Conservation (phyloP, 2,797 vertebrate species). For the Presbytis comata region DNA sequence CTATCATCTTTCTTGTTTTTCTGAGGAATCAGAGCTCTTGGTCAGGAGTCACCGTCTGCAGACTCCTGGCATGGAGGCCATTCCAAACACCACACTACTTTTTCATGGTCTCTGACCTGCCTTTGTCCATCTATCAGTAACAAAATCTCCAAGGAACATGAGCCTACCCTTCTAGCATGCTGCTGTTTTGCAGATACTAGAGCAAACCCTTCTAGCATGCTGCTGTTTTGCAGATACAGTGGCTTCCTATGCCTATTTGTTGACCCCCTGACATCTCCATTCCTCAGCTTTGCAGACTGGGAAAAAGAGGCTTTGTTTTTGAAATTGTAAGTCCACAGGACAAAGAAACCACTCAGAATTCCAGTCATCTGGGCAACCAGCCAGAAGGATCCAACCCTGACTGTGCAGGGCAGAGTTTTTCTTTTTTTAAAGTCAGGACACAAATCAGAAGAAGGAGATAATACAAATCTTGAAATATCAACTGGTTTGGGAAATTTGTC, state of each 20-base stretch:
- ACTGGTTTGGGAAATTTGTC: not conserved
- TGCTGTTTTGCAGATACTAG: not conserved
- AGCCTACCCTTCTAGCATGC: not conserved
- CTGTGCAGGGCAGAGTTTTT: not conserved
- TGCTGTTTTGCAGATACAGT: not conserved
- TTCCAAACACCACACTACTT: not conserved
- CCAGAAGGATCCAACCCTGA: slow-evolving; percentile 47
- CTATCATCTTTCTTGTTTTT: not conserved
- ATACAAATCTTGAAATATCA: not conserved
- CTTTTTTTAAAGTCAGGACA: not conserved
- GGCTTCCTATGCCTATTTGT: not conserved
- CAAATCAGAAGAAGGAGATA: slow-evolving; percentile 26
- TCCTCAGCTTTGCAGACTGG: not conserved
- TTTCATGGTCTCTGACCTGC: not conserved
- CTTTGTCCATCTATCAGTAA: not conserved
- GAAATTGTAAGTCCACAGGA: not conserved
- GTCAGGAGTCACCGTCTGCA: not conserved
- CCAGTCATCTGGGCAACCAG: slow-evolving; percentile 22
- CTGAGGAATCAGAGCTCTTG: not conserved
- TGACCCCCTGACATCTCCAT: not conserved
- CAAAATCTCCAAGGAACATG: not conserved
- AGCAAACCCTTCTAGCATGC: not conserved
- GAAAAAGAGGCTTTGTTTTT: slow-evolving; percentile 50
- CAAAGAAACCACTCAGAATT: slow-evolving; percentile 51
- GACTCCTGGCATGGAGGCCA: not conserved